Evolutionary conservation across 2,113 vertebrate genomes (phyloP).

Genomic region (Gasterosteus nipponicus): DNA sequence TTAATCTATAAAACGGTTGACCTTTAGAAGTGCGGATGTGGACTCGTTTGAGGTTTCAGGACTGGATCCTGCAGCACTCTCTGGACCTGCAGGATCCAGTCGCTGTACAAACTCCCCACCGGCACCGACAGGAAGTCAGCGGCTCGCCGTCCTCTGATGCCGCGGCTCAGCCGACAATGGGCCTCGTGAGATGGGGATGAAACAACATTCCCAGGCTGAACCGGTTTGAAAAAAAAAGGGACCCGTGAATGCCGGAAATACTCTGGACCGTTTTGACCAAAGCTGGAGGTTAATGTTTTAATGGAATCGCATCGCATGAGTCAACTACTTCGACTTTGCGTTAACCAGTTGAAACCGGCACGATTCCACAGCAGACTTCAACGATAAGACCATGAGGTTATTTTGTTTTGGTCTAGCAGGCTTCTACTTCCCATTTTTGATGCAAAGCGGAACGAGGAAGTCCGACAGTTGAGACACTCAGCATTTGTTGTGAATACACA

Average conservation of each 20-base stretch:
- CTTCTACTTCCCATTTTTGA: not conserved
- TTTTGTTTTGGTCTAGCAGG: not conserved
- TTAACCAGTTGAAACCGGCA: not conserved
- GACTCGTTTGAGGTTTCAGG: too few species aligned
- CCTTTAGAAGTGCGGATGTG: too few species aligned
- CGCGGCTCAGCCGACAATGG: conserved; percentile 44
- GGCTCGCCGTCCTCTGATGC: conserved; percentile 28
- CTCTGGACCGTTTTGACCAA: too few species aligned
- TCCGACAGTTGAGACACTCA: not conserved
- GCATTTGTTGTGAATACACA: not conserved
- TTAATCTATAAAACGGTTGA: too few species aligned
- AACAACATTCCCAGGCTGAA: conserved; percentile 57
- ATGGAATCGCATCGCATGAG: too few species aligned
- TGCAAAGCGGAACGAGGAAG: not conserved
- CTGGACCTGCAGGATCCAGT: too few species aligned
- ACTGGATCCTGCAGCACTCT: too few species aligned
- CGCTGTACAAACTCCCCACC: conserved; percentile 21
- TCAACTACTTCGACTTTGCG: not conserved
- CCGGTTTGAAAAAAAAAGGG: not conserved
- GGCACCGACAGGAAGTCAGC: conserved; percentile 57
- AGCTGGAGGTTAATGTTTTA: too few species aligned
- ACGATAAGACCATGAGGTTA: not conserved
- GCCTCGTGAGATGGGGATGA: conserved; percentile 40
- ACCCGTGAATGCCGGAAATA: not conserved
- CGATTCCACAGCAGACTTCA: not conserved